Base-by-base conservation (phyloP, 2,888 invertebrate genomes). In the Pandemis corylana region DNA sequence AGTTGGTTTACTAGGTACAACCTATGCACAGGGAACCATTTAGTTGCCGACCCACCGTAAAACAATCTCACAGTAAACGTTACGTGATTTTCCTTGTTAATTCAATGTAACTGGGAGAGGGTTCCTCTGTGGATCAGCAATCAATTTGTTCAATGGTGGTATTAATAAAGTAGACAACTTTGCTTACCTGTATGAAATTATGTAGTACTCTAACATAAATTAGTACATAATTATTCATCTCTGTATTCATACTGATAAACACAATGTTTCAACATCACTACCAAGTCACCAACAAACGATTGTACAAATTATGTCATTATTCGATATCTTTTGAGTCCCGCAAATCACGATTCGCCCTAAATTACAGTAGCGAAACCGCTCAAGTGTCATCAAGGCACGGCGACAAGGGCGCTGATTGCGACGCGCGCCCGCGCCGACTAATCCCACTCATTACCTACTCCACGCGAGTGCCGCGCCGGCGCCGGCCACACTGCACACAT, bases 351-450 rank as follows among this genome's bases (percentile, higher is more conserved):
- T 46, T 62, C 62, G 13, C 70, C 65, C 71, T 65, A 76, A 76
- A 76, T 76, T 59, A 72, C 72, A 75, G 71, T 68, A 66, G 75
- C 67, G 65, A 67, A 67, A 77, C 76, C 79, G 76, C 78, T 80
- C 77, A 76, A 84, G 81, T 78, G 79, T 78, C 79, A 79, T 76
- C 81, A 79, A 79, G 79, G 77, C 59, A 28, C 59, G 12, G 77
- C 73, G 76, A 85, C 83, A 85, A 85, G 82, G 79, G 83, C 77
- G 72, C 78, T 88, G 87, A 88, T 89, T 88, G 85, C 86, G 28
- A 10, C 59, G 77, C 59, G 77, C 66, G 65, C 69, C 46, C 61
- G 49, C 59, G 56, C 49, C 44, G 44, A 56, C 78, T 85, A 83
- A 86, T 86, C 85, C 82, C 80, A 67, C 80, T 82, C 78, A 86